Evolutionary conservation across 2,113 vertebrate species (phyloP), one percentile per base, ranked within the genome.

Genomic region (Pristiophorus japonicus): DNA sequence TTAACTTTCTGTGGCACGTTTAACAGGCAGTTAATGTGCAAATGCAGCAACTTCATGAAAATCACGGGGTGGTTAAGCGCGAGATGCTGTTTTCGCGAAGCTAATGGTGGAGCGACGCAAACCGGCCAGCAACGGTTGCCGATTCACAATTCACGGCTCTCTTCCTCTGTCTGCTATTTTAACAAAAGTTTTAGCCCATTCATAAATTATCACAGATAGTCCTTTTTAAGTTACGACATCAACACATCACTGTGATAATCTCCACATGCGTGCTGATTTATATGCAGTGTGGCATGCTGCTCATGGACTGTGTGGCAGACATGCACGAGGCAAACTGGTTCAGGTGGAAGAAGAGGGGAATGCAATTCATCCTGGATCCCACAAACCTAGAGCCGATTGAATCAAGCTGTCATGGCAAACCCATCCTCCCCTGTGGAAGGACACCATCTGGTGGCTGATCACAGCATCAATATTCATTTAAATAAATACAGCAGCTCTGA

Each of bases 371-470:
- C 6, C 90, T 65, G 55, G 11, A 90, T n/a, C 87, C 27, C 24
- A 0, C 30, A 59, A 20, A 59, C 51, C 87, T 59, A 59, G 24
- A 59, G 0, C 51, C 47, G 4, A 14, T 3, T 93, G 90, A 27
- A 91, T n/a, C 6, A 66, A 65, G 18, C 12, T 7, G 42, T 62
- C 59, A 34, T 73, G 7, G 18, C 59, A 6, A 93, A 22, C 63
- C 63, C n/a, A 90, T 24, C 8, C 20, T 94, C 14, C 5, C 38
- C 38, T 94, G 92, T 45, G 20, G 63, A 70, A 42, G 65, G 38
- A 24, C 92, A 27, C 92, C 92, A 94, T 59, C 92, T 94, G 20
- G 63, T 67, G 92, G 92, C 92, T 67, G 90, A 42, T 45, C 38
- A 67, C 63, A 27, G 92, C 38, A 42, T 45, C 10, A 4, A 24